A percentile compares a stretch with the other conserved stretches of the same genome.
These are phyloP conservation scores for Sorex araneus DNA, from an alignment of 2,113 vertebrate genomes.

Conservation along the genomic window DNA sequence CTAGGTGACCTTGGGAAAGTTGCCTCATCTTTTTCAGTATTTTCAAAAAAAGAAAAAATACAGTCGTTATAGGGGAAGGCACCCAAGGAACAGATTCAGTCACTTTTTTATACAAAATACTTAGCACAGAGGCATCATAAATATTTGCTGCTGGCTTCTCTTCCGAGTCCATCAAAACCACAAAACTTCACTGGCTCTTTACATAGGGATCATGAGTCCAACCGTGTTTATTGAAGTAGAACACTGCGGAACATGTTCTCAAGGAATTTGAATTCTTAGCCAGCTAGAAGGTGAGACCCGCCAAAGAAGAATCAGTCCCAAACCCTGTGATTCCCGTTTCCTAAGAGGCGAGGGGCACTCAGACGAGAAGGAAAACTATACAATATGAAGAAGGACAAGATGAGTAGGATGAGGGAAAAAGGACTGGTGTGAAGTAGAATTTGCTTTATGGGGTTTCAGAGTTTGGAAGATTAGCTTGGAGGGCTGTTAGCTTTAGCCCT, in stretches of 20 bases:
- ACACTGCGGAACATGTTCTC: background rate
- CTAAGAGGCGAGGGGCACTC: background rate
- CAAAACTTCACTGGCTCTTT: slow-evolving; percentile 8
- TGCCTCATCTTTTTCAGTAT: too few relatives aligned
- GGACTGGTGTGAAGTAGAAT: background rate
- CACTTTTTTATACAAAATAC: background rate
- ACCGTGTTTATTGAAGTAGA: background rate
- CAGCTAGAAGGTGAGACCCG: background rate
- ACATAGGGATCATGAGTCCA: background rate
- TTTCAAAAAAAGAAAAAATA: too few relatives aligned
- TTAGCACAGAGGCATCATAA: background rate
- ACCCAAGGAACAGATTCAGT: slow-evolving; percentile 9
- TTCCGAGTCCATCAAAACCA: background rate
- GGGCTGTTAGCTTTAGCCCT: background rate
- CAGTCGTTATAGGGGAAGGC: background rate
- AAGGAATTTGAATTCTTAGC: background rate
- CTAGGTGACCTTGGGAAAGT: too few relatives aligned
- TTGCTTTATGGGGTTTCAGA: background rate
- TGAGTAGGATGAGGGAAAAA: background rate
- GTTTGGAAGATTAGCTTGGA: background rate
- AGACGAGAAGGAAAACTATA: background rate
- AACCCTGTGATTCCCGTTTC: slow-evolving; percentile 14
- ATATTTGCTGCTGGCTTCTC: background rate
- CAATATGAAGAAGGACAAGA: background rate
- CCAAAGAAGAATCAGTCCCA: slow-evolving; percentile 8